phyloP scores from a whole-genome alignment of 2,113 vertebrate species.

The Vidua chalybeata region DNA sequence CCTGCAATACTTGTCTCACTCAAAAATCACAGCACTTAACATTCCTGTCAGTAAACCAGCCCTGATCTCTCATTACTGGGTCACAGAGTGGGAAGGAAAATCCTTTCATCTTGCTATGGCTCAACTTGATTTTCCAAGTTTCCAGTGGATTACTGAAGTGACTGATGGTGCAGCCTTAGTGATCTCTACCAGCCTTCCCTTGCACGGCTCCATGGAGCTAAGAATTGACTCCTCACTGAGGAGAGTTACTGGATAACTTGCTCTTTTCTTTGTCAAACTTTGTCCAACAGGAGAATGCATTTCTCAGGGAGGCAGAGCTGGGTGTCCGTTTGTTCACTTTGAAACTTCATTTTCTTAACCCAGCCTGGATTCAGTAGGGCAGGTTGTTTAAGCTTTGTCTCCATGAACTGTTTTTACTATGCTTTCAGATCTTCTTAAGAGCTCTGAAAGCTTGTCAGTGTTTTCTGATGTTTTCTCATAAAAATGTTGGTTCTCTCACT shows the following conservation, averaged over 20 bases:
- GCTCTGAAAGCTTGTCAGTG: background rate
- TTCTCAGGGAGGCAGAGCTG: background rate
- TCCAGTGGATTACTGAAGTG: background rate
- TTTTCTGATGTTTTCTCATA: background rate
- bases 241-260: background rate
- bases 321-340: background rate
- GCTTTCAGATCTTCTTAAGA: background rate
- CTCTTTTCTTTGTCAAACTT: background rate
- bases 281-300: background rate
- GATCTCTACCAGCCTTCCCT: background rate
- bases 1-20: background rate
- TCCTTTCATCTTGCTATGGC: background rate
- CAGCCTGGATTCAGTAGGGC: background rate
- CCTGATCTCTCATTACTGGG: background rate
- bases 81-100: background rate
- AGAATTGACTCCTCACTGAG: background rate
- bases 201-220: accelerated
- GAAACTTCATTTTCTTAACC: background rate
- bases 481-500: background rate
- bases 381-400: background rate
- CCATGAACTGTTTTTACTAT: background rate
- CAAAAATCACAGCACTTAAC: background rate
- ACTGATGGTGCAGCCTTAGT: background rate
- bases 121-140: background rate
- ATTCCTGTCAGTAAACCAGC: background rate